Conservation (phyloP, 2,888 invertebrate genomes). For the Cotesia congregata region DNA sequence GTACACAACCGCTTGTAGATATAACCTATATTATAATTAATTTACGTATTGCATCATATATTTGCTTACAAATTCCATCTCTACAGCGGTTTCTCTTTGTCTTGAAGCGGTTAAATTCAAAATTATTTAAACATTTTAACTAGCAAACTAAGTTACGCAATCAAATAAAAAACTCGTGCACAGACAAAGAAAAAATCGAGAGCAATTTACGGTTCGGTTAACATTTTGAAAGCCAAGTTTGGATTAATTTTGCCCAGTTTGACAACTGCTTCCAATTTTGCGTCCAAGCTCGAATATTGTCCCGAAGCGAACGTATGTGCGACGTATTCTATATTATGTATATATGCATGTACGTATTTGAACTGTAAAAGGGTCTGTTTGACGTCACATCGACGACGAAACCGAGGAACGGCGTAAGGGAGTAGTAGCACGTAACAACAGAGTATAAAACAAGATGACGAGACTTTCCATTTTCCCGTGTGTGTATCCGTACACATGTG, state of each 20-base stretch:
- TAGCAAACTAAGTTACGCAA: no score
- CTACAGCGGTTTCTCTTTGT: background rate
- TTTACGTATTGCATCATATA: conserved; percentile 16
- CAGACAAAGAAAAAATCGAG: background rate
- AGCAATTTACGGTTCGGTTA: conserved; percentile 15
- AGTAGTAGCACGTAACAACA: background rate
- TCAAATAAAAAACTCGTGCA: no score
- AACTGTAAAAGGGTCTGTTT: conserved; percentile 18
- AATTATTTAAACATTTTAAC: conserved; percentile 6
- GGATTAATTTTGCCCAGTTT: conserved; percentile 33
- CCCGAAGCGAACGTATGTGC: conserved; percentile 10
- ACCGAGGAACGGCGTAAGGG: conserved; percentile 36
- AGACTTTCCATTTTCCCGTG: conserved; percentile 5
- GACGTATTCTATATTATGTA: conserved; percentile 44
- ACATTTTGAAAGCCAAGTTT: conserved; percentile 30
- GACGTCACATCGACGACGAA: conserved; percentile 30
- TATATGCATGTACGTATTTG: conserved; percentile 42
- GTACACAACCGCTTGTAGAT: background rate
- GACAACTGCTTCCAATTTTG: conserved; percentile 37
- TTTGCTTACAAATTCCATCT: background rate
- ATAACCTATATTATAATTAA: conserved; percentile 20
- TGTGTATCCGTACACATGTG: background rate
- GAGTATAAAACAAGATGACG: conserved; percentile 3
- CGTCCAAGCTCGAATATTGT: conserved; percentile 25
- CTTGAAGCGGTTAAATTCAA: background rate